phyloP scores from a whole-genome alignment of 2,113 vertebrate species.

The Colinus virginianus region DNA sequence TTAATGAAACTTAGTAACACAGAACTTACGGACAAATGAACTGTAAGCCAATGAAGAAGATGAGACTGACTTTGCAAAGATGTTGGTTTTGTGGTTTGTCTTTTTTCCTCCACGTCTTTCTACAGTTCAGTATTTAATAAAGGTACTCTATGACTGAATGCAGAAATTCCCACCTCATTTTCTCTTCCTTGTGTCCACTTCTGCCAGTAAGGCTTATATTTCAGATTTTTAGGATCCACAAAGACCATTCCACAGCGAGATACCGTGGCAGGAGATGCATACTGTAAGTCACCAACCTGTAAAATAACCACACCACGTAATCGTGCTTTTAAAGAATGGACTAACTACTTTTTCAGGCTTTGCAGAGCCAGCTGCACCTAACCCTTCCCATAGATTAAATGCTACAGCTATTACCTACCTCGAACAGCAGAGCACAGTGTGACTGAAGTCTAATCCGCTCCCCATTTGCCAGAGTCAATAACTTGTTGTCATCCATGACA shows the following conservation, averaged over 20 bases:
- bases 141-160: neutral
- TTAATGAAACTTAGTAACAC: neutral
- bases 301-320: neutral
- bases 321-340: neutral
- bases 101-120: neutral
- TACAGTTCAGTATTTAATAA: neutral
- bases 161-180: slow-evolving; percentile 76
- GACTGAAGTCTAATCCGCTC: slow-evolving; percentile 92
- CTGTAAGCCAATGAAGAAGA: neutral
- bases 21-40: neutral
- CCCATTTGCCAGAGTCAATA: slow-evolving; percentile 94
- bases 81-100: neutral
- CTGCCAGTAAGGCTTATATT: slow-evolving; percentile 90
- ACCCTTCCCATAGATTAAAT: neutral
- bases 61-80: neutral
- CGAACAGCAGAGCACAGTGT: slow-evolving; percentile 94
- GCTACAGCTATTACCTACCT: slow-evolving; percentile 69
- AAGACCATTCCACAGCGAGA: slow-evolving; percentile 98
- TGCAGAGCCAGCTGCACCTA: neutral
- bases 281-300: slow-evolving; percentile 95
- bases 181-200: slow-evolving; percentile 87
- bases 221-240: slow-evolving; percentile 95
- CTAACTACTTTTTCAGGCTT: neutral
- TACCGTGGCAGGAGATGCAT: slow-evolving; percentile 96
- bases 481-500: slow-evolving; percentile 98